Evolutionary conservation across 2,113 vertebrate species (phyloP), one percentile per base, ranked within the genome.

Genomic region (Plestiodon gilberti): DNA sequence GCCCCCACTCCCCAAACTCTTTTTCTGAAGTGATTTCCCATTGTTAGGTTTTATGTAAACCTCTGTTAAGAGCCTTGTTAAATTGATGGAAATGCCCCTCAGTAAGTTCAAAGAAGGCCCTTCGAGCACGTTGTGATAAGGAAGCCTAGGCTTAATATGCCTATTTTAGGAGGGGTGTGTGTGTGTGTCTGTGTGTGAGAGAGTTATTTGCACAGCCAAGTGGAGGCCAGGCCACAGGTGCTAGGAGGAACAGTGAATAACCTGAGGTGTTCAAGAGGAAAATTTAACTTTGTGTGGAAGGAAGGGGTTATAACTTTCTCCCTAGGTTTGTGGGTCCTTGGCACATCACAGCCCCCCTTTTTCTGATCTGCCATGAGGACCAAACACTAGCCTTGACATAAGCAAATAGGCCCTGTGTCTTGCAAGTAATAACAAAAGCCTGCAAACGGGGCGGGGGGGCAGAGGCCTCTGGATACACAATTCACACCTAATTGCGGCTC

Each of bases 31-130:
- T 48, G 4, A 48, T 48, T 48, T 48, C 43, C 43, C 43, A 48
- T n/a, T n/a, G n/a, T n/a, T n/a, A 48, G 4, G 43, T 5, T 8
- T 48, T 4, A 48, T 48, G 43, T 48, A 48, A 48, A 48, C 43
- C 8, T 4, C 35, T 70, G 67, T n/a, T n/a, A n/a, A 15, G 67
- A 70, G 33, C 35, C n/a, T 70, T 70, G 67, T 70, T 48, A 43
- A 74, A 30, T 40, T 11, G 6, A 62, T 10, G 48, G 10, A 61
- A 93, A 85, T 91, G 87, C 81, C 89, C 90, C 86, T 92, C 88
- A 87, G 79, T 93, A 83, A 89, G 89, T 91, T 82, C 88, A 87
- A 94, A 94, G 23, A 67, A 22, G 55, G 48, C 8, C 52, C 10
- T 55, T 22, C 13, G 43, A 85, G 17, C 74, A 85, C 65, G 69